phyloP scores from a whole-genome alignment of 2,797 vertebrate genomes.

The Enoplosus armatus region DNA sequence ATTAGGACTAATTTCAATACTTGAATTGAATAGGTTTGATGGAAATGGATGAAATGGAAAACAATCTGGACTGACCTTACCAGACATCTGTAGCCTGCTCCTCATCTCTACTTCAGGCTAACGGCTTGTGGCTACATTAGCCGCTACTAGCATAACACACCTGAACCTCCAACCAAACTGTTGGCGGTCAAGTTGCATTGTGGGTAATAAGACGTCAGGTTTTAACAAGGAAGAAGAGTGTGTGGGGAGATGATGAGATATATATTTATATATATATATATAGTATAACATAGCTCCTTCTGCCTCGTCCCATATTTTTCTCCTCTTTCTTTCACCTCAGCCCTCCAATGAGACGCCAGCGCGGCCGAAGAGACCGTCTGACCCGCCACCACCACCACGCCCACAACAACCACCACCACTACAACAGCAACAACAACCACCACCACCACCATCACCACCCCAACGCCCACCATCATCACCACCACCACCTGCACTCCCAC shows the following conservation, averaged over 20 bases:
- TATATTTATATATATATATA: too few species aligned
- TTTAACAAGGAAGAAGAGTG: not conserved
- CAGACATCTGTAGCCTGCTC: not conserved
- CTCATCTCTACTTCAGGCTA: not conserved
- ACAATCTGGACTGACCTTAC: too few species aligned
- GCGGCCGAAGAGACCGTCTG: conserved; percentile 89
- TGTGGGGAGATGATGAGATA: too few species aligned
- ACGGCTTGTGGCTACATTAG: too few species aligned
- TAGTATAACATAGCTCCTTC: not conserved
- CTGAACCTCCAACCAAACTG: fast-evolving
- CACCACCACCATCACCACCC: conserved; percentile 67
- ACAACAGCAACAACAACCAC: conserved; percentile 57
- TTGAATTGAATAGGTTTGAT: too few species aligned
- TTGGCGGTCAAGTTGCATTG: not conserved
- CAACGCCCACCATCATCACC: conserved; percentile 76
- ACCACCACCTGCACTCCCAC: conserved; percentile 77
- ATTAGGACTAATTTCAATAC: too few species aligned
- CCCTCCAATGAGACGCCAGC: conserved; percentile 96
- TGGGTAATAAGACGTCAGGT: not conserved
- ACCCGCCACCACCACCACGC: conserved; percentile 87
- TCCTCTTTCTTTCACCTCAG: conserved; percentile 77
- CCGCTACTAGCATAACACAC: not conserved
- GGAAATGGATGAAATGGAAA: too few species aligned
- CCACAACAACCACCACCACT: conserved; percentile 67
- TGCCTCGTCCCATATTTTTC: conserved; percentile 8